Evolutionary conservation across 2,797 vertebrate species (phyloP), one percentile per base, ranked within the genome.

Genomic region (Rhinogobio ventralis): DNA sequence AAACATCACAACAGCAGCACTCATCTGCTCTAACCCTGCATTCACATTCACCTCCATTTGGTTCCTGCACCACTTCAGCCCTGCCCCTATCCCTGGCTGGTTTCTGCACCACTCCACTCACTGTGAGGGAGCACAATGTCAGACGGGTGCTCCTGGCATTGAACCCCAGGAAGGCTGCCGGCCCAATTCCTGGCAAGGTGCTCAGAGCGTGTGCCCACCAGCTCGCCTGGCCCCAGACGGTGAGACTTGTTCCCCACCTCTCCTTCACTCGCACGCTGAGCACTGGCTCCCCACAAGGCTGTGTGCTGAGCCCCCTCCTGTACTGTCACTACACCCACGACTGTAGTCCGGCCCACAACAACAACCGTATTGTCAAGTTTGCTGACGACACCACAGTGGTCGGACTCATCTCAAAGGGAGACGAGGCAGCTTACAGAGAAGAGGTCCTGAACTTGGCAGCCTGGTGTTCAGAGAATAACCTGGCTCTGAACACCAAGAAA

Each of bases 111-210:
- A 57, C 80, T 82, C 13, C 33, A 23, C 79, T 71, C n/a, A 55
- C 23, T 20, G 51, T 81, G 2, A 8, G 8, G n/a, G 51, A 82
- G 23, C 49, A 57, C 0, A 23, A 81, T 17, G 67, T 42, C 20
- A 72, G 79, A 72, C 14, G 10, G 49, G n/a, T 71, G 4, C 15
- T 28, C 51, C 49, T 53, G 33, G 75, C 53, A 60, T 33, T 60
- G 11, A 77, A 77, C 33, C 53, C 75, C 5, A 77, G 74, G 10
- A 77, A 60, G 10, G 53, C 20, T 33, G 81, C 53, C 3, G 39
- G 69, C n/a, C 69, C 15, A 4, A 17, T 74, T 30, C 53, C 69
- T 46, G 69, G 33, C 33, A 81, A 36, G 39, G 81, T 82, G 25
- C 17, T 64, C 7, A 74, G 36, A n/a, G 69, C 7, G 4, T 82